Conservation (phyloP, 37 sponge, comb jelly and placozoan genomes). For the Bolinopsis microptera region DNA sequence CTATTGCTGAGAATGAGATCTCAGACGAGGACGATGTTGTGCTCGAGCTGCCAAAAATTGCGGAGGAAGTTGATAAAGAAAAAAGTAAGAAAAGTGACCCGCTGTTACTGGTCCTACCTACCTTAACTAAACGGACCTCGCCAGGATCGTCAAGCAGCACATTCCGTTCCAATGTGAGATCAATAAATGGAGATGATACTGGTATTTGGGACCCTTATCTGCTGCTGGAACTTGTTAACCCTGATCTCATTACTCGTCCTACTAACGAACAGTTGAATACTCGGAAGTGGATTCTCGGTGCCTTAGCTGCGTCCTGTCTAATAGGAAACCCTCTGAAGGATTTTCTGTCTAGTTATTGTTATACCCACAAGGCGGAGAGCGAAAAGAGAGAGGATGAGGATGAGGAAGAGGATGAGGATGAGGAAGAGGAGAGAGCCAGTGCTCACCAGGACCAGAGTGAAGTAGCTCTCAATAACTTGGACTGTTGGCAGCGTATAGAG, state of each 20-base stretch:
- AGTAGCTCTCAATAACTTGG: not conserved
- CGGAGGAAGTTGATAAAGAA: no score
- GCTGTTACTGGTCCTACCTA: not conserved
- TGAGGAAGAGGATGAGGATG: not conserved
- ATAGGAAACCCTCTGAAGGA: not conserved
- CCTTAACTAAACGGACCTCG: not conserved
- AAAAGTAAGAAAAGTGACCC: no score
- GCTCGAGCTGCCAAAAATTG: not conserved
- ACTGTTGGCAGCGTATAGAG: conserved; percentile 26
- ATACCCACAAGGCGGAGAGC: not conserved
- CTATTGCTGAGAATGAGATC: not conserved
- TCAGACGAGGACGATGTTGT: not conserved
- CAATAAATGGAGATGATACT: not conserved
- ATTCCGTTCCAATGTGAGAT: not conserved
- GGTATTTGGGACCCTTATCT: not conserved
- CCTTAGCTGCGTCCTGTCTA: not conserved
- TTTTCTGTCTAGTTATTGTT: not conserved
- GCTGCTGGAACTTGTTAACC: not conserved
- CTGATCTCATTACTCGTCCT: not conserved
- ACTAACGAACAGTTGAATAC: not conserved
- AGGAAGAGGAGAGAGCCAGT: not conserved
- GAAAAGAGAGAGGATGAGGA: not conserved
- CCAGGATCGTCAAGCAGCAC: no score
- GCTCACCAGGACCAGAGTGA: not conserved
- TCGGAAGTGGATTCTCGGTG: not conserved